phyloP scores from a whole-genome alignment of 2,888 invertebrate genomes.

The Pollenia angustigena region DNA sequence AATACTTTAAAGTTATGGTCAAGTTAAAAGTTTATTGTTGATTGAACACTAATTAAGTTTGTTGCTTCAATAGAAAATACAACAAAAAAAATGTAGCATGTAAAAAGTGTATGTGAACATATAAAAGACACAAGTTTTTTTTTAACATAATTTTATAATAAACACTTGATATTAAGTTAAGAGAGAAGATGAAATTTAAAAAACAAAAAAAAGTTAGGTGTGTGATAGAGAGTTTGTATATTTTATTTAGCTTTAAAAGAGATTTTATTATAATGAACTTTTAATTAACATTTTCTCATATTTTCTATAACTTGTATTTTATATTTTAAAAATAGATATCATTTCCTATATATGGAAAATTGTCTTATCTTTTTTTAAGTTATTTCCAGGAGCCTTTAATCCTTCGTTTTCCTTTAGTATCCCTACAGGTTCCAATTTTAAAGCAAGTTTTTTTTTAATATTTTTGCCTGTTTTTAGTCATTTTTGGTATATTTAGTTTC shows the following conservation, averaged over 20 bases:
- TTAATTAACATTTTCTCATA: background rate
- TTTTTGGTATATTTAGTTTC: too few species aligned
- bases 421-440: too few species aligned
- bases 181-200: background rate
- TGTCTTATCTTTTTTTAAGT: too few species aligned
- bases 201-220: background rate
- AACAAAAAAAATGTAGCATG: background rate
- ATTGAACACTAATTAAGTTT: constrained; percentile 84
- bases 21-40: constrained; percentile 83
- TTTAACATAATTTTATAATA: constrained; percentile 60
- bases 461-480: too few species aligned
- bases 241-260: too few species aligned
- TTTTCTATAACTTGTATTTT: too few species aligned
- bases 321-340: too few species aligned
- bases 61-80: constrained; percentile 63
- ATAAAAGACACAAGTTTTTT: constrained; percentile 40
- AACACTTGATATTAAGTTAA: constrained; percentile 62
- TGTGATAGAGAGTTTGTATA: background rate
- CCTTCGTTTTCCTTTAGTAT: too few species aligned
- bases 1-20: constrained; percentile 72
- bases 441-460: too few species aligned
- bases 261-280: background rate
- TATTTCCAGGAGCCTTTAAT: too few species aligned
- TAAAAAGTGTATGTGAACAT: background rate
- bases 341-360: too few species aligned